Base-by-base conservation (phyloP, 2,888 invertebrate genomes). In the Rotaria magnacalcarata region DNA sequence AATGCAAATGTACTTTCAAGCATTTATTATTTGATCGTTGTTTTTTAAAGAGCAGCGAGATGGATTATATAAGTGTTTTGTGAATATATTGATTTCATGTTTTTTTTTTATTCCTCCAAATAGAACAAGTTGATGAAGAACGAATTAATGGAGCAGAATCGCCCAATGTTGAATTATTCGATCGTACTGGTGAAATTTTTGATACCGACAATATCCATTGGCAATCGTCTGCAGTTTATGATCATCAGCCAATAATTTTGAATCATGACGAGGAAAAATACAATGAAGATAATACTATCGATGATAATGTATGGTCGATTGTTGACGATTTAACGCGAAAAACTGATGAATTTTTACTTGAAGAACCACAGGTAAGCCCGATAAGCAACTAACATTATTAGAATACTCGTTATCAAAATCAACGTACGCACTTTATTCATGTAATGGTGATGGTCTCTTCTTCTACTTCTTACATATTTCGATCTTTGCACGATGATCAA, bases 131-230 rank as follows among this genome's bases (percentile, higher is more conserved):
- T 19, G 67, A 67, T 67, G 67, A 67, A 34, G 10, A 34, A n/a
- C 67, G 19, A 19, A 67, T 67, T 34, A 34, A 67, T 41, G 67
- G 67, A 34, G 19, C 27, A n/a, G 80, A 80, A 80, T 80, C 80
- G 8, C 80, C 80, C 2, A 80, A 43, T 80, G 80, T 80, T 47
- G 80, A 80, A 47, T n/a, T 80, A 47, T 24, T 80, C 41, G 80
- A 80, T 80, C 80, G 80, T 47, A 80, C 80, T 80, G 80, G 80
- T 80, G 80, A 80, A 80, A 2, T 80, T n/a, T 80, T 43, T 24
- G 80, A 80, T 10, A 47, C 5, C 24, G 80, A 47, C 47, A 47
- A 47, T 80, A 2, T 47, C 1, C 16, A 47, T 27, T 67, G 67
- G 67, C 67, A 67, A 47, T 80, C 80, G n/a, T 80, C 80, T 24